Evolutionary conservation across 2,113 vertebrate genomes (phyloP).

Genomic region (Gopherus evgoodei): DNA sequence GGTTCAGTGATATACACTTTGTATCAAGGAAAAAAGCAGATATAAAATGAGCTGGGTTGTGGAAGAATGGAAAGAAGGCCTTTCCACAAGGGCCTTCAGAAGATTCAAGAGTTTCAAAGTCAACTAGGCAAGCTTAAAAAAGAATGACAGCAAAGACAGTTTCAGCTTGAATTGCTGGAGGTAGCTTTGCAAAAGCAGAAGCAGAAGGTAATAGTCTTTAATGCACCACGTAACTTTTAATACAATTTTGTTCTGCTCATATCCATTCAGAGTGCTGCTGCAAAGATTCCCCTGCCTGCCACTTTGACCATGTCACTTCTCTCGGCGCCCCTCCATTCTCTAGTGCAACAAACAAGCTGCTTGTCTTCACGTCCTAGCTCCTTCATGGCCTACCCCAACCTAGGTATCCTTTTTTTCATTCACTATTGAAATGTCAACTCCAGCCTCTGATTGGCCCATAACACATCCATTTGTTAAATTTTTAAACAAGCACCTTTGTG

Average conservation of each 20-base stretch:
- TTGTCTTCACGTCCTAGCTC: background rate
- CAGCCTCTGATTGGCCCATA: background rate
- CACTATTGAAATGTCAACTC: background rate
- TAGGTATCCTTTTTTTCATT: background rate
- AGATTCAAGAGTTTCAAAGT: constrained; percentile 91
- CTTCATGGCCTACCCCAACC: background rate
- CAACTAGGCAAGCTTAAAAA: constrained; percentile 93
- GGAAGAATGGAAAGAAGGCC: constrained; percentile 96
- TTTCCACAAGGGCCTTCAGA: constrained; percentile 90
- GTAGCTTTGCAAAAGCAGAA: constrained; percentile 92
- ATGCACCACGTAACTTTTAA: background rate
- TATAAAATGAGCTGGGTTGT: constrained; percentile 90
- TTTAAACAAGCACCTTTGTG: background rate
- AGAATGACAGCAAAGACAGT: constrained; percentile 90
- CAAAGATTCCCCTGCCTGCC: background rate
- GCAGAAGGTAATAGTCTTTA: constrained; percentile 84
- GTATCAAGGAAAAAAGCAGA: background rate
- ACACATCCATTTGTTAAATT: background rate
- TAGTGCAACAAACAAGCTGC: background rate
- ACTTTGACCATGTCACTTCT: background rate
- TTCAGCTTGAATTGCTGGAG: constrained; percentile 91
- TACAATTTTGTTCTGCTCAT: background rate
- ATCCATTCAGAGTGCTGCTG: background rate
- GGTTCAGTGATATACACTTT: background rate
- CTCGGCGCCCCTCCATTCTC: background rate